Conservation (phyloP, 2,888 invertebrate genomes). For the Nomada lathburiana region DNA sequence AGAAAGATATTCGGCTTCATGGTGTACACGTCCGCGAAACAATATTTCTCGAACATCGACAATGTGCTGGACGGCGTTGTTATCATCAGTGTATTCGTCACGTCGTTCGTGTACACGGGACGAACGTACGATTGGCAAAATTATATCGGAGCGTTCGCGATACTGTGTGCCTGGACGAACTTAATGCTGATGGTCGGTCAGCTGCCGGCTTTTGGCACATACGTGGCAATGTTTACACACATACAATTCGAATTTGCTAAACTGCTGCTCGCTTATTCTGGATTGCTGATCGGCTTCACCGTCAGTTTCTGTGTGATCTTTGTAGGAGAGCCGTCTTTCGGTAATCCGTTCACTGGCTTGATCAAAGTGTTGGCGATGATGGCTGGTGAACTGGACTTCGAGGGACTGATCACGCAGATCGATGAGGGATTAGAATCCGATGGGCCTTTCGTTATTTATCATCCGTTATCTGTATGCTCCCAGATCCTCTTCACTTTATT, state of each 20-base stretch:
- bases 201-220: slow-evolving; percentile 84
- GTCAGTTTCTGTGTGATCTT: slow-evolving; percentile 84
- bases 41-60: slow-evolving; percentile 83
- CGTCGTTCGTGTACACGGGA: slow-evolving; percentile 81
- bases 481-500: slow-evolving; percentile 82
- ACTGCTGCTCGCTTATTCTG: slow-evolving; percentile 83
- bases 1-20: slow-evolving; percentile 82
- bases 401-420: slow-evolving; percentile 80
- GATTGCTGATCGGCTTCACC: slow-evolving; percentile 84
- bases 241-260: slow-evolving; percentile 84
- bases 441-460: slow-evolving; percentile 79
- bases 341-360: slow-evolving; percentile 81
- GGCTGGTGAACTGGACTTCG: slow-evolving; percentile 83
- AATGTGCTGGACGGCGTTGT: slow-evolving; percentile 82
- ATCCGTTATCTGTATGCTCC: slow-evolving; percentile 81
- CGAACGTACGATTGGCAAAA: slow-evolving; percentile 83
- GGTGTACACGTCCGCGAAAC: slow-evolving; percentile 80
- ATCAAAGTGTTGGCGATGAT: slow-evolving; percentile 84
- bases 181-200: slow-evolving; percentile 85
- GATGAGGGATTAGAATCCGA: slow-evolving; percentile 68
- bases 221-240: slow-evolving; percentile 85
- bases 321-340: slow-evolving; percentile 81
- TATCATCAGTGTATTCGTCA: slow-evolving; percentile 80
- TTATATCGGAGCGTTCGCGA: slow-evolving; percentile 83
- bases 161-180: slow-evolving; percentile 84